Evolutionary conservation across 2,797 vertebrate species (phyloP), one percentile per base, ranked within the genome.

Genomic region (Anguilla anguilla): DNA sequence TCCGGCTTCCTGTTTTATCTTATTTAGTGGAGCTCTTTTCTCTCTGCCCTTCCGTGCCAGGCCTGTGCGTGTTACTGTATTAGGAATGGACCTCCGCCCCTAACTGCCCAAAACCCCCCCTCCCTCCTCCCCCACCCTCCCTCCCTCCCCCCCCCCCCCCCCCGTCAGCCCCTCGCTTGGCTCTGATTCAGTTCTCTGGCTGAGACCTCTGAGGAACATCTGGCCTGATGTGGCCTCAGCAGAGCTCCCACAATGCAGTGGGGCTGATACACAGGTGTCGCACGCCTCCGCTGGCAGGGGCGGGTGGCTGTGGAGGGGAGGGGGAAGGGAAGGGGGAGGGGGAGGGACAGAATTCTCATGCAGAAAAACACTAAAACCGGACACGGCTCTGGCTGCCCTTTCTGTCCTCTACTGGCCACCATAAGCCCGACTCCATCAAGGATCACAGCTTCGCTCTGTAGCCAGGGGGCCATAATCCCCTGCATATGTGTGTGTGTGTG

Each of bases 1-100:
- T 91, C 90, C 91, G 89, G 91, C 93, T 95, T 95, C 94, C 94
- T 95, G 94, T 94, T 94, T 93, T 94, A 49, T 49, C 11, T 84
- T 69, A 28, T 74, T 87, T 57, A 55, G n/a, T 39, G 19, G 4
- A 72, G 17, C 19, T 2, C 9, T 53, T 83, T 87, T 57, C 31
- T 82, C 67, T 35, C 3, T 25, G 51, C 83, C 89, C 43, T 93
- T 89, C 89, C 86, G 87, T 90, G 88, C 88, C 89, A 89, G 46
- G 35, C 59, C 15, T 28, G 10, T 28, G 86, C 85, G 88, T 88
- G 90, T 89, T 91, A 92, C 91, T 90, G 89, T 91, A 93, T 92
- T 91, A 82, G 87, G 91, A 91, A 88, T 89, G n/a, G 83, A 88
- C 86, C 43, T 79, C 82, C 51, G 0, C 64, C 85, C 51, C 35